These are phyloP conservation scores for Porites australiensis DNA, from an alignment of 64 coral and sea anemone genomes.

Conservation along the genomic window DNA sequence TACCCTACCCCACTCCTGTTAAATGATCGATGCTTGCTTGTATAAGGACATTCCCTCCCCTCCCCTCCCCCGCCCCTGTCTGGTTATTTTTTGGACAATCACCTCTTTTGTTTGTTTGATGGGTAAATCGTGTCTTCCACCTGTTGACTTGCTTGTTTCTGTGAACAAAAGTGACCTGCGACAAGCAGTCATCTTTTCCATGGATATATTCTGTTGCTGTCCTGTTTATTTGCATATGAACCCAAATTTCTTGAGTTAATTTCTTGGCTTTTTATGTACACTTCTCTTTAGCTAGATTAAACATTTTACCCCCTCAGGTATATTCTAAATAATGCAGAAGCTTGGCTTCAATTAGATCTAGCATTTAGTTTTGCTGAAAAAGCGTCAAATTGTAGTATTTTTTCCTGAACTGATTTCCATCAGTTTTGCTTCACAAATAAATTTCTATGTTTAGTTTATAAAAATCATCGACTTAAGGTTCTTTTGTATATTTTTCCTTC, in stretches of 20 bases:
- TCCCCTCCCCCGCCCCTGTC: neutral
- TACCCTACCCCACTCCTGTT: neutral
- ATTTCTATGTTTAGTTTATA: neutral
- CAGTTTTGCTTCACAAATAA: neutral
- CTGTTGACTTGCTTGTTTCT: constrained; percentile 23
- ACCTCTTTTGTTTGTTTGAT: neutral
- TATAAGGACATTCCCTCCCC: neutral
- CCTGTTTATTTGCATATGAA: neutral
- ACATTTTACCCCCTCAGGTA: neutral
- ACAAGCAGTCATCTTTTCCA: neutral
- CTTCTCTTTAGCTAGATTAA: neutral
- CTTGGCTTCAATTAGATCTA: constrained; percentile 6
- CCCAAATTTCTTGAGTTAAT: neutral
- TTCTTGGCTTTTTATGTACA: neutral
- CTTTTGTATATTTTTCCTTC: neutral
- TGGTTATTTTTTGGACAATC: neutral
- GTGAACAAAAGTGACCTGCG: neutral
- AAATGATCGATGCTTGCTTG: neutral
- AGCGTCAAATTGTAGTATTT: neutral
- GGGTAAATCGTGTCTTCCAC: neutral
- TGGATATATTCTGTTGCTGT: neutral
- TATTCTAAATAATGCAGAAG: constrained; percentile 35
- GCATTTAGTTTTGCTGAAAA: constrained; percentile 15
- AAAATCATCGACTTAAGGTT: neutral
- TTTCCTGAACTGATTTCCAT: neutral